Evolutionary conservation across 2,888 invertebrate species (phyloP), one percentile per base, ranked within the genome.

Genomic region (Drosophila neonasuta): DNA sequence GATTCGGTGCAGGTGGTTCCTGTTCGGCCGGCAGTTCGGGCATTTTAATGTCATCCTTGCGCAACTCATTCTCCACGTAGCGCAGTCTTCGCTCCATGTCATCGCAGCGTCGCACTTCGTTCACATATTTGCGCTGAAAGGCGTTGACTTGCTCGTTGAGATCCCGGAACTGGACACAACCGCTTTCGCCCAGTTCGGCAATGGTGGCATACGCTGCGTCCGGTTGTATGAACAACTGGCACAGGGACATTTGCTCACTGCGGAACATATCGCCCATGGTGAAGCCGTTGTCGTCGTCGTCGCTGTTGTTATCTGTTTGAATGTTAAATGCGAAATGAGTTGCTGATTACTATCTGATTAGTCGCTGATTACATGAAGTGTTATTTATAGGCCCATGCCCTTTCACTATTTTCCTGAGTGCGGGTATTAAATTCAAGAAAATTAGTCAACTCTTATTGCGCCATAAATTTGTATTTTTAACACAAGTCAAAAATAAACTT

Each of bases 191-290:
- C 69, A 99, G 92, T 92, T 98, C 97, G 2, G 98, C 97, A 69
- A 98, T 95, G 76, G 97, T 96, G 80, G 95, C 95, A 91, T 98
- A 99, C 0, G 97, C 97, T 34, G 98, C 96, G 92, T 98, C 98
- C 17, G 97, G 97, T 91, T 98, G 98, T 85, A 98, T 95, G 92
- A 97, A 98, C 91, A 98, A 94, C 92, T 98, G 98, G 93, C 97
- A 96, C 86, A 97, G 92, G 68, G 95, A 94, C 97, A 97, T 97
- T 92, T 96, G 94, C 90, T 97, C 97, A 91, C 97, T 96, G 71
- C 97, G 94, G 91, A 97, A 97, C 93, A 97, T 93, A 83, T 95
- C 93, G 92, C 95, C 95, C 95, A 95, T 95, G 59, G 29, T 80
- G 80, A n/a, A 51, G 65, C 59, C 51, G 54, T 52, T 48, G 54